phyloP scores from a whole-genome alignment of 1,140 invertebrate species.

The Drosophila teissieri region DNA sequence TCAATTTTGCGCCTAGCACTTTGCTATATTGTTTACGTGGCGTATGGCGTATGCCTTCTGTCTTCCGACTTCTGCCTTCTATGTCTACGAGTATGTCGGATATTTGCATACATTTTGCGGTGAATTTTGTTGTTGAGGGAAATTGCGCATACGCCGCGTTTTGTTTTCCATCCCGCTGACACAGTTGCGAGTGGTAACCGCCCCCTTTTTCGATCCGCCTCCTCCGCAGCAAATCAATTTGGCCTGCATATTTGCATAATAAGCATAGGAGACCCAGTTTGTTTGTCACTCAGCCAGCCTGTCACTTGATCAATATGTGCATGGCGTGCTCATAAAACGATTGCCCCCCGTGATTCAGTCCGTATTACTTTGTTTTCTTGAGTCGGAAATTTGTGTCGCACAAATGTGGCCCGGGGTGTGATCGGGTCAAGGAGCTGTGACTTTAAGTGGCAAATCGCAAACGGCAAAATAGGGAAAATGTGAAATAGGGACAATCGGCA shows the following conservation, averaged over 20 bases:
- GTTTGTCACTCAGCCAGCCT: slow-evolving; percentile 78
- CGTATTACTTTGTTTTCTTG: slow-evolving; percentile 75
- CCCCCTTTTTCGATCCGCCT: slow-evolving; percentile 7
- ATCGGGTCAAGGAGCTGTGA: slow-evolving; percentile 64
- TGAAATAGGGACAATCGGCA: slow-evolving; percentile 28
- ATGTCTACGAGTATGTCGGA: slow-evolving; percentile 30
- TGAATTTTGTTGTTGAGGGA: slow-evolving; percentile 48
- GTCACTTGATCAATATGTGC: slow-evolving; percentile 82
- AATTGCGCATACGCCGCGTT: slow-evolving; percentile 81
- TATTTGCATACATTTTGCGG: slow-evolving; percentile 76
- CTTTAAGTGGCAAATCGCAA: slow-evolving; percentile 62
- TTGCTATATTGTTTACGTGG: slow-evolving; percentile 73
- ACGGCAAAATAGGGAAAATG: slow-evolving; percentile 35
- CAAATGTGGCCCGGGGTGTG: slow-evolving; percentile 62
- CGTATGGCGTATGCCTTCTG: slow-evolving; percentile 60
- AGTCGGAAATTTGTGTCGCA: slow-evolving; percentile 65
- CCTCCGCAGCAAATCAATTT: slow-evolving; percentile 65
- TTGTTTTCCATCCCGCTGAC: slow-evolving; percentile 73
- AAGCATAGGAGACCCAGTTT: slow-evolving; percentile 68
- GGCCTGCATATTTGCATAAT: slow-evolving; percentile 78
- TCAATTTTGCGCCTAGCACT: slow-evolving; percentile 74
- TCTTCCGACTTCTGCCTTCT: slow-evolving; percentile 26
- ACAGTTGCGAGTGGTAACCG: slow-evolving; percentile 57
- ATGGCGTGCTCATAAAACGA: slow-evolving; percentile 78
- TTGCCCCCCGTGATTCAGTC: neutral